A percentile compares a stretch with the other conserved stretches of the same genome.
phyloP scores from a whole-genome alignment of 2,797 vertebrate species.

The Babyrousa celebensis region DNA sequence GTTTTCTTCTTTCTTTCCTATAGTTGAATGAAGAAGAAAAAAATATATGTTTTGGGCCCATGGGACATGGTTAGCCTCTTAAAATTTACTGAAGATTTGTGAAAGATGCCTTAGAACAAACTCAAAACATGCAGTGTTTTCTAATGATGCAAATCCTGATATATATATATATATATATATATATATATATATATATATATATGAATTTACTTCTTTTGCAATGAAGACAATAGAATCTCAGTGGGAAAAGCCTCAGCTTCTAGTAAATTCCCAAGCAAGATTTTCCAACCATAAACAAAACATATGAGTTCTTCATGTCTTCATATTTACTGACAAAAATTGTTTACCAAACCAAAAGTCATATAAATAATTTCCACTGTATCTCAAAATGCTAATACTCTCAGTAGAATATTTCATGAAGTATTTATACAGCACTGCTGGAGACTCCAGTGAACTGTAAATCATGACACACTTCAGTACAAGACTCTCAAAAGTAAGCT shows the following conservation, averaged over 20 bases:
- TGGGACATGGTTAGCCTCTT: background rate
- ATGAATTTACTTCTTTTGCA: background rate
- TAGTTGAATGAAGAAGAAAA: background rate
- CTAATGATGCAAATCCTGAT: background rate
- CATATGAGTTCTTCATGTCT: background rate
- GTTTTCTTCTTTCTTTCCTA: background rate
- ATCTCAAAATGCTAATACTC: constrained; percentile 65
- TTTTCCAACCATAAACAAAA: constrained; percentile 62
- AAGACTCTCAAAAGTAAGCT: constrained; percentile 12
- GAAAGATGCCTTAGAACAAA: constrained; percentile 47
- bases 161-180: background rate
- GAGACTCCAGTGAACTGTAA: background rate
- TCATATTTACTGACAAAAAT: constrained; percentile 63
- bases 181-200: background rate
- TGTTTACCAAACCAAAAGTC: background rate
- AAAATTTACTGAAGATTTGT: constrained; percentile 45
- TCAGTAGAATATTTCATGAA: constrained; percentile 48
- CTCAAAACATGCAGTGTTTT: constrained; percentile 14
- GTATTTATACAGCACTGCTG: background rate
- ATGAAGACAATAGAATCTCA: constrained; percentile 56
- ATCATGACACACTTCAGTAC: background rate
- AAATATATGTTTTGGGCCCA: background rate
- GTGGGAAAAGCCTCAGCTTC: background rate
- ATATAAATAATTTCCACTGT: constrained; percentile 37
- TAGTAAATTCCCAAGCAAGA: constrained; percentile 56